Conservation (phyloP, 92 coral and sea anemone genomes). For the Micromussa lordhowensis region DNA sequence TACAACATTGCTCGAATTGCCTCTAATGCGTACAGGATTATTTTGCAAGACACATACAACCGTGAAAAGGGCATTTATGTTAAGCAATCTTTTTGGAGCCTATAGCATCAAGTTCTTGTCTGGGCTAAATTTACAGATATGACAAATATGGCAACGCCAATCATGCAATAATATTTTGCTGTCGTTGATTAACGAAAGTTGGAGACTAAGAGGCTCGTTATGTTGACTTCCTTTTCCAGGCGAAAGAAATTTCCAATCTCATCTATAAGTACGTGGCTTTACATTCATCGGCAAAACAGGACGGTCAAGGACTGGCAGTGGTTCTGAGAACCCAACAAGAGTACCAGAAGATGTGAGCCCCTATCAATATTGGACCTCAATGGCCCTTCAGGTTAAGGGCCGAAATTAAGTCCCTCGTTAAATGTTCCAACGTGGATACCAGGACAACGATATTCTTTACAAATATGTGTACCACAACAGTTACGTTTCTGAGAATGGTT, state of each 20-base stretch:
- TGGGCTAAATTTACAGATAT: too few species aligned
- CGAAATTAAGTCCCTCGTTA: neutral
- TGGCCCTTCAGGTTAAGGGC: conserved; percentile 2
- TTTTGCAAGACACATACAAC: too few species aligned
- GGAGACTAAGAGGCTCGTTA: neutral
- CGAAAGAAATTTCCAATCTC: conserved; percentile 73
- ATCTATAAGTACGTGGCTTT: conserved; percentile 64
- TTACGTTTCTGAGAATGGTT: neutral
- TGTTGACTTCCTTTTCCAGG: conserved; percentile 38
- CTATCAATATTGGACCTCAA: neutral
- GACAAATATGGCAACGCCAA: too few species aligned
- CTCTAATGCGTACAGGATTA: too few species aligned
- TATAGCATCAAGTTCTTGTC: too few species aligned
- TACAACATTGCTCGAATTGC: too few species aligned
- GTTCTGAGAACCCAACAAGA: conserved; percentile 65
- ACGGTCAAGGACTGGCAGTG: conserved; percentile 70
- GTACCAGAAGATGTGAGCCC: neutral
- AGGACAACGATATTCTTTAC: neutral
- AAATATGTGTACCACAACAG: neutral
- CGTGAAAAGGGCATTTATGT: too few species aligned
- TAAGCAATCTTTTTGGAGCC: too few species aligned
- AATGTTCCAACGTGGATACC: neutral
- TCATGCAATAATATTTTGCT: too few species aligned
- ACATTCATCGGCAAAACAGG: conserved; percentile 62
- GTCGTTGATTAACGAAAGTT: neutral